These are phyloP conservation scores for Engraulis encrasicolus DNA, from an alignment of 2,113 vertebrate species.

Conservation along the genomic window DNA sequence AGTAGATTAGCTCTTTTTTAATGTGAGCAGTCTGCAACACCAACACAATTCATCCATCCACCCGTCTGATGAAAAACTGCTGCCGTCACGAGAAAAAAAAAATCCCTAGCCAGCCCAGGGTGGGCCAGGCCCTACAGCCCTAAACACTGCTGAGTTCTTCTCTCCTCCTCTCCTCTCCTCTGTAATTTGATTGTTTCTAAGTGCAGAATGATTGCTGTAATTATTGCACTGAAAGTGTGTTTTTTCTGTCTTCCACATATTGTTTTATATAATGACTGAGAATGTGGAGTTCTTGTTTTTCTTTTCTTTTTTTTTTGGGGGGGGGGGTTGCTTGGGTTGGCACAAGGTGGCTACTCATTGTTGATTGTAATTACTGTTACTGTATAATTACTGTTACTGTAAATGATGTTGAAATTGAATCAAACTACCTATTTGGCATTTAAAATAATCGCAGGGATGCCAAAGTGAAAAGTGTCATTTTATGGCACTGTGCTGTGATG, in stretches of 20 bases:
- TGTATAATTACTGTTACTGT: background rate
- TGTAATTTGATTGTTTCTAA: constrained; percentile 3
- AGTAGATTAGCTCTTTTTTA: constrained; percentile 40
- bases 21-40: constrained; percentile 23
- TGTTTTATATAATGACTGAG: background rate
- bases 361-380: background rate
- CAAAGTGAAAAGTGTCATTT: background rate
- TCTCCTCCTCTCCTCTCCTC: no score
- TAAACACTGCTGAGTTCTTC: no score
- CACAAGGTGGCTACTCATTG: background rate
- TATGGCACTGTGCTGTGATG: background rate
- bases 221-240: background rate
- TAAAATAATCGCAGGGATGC: background rate
- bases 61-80: constrained; percentile 29
- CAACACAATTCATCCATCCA: no score
- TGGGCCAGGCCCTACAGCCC: background rate
- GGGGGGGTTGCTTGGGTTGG: background rate
- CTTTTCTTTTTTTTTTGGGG: no score
- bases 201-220: background rate
- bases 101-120: background rate
- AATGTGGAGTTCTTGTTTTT: background rate
- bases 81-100: constrained; percentile 41
- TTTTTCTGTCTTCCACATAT: background rate
- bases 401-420: background rate
- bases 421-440: background rate